Percentiles rank a stretch among this genome's conserved stretches.
Evolutionary conservation across 2,797 vertebrate species (phyloP).

Genomic region (Artibeus lituratus): DNA sequence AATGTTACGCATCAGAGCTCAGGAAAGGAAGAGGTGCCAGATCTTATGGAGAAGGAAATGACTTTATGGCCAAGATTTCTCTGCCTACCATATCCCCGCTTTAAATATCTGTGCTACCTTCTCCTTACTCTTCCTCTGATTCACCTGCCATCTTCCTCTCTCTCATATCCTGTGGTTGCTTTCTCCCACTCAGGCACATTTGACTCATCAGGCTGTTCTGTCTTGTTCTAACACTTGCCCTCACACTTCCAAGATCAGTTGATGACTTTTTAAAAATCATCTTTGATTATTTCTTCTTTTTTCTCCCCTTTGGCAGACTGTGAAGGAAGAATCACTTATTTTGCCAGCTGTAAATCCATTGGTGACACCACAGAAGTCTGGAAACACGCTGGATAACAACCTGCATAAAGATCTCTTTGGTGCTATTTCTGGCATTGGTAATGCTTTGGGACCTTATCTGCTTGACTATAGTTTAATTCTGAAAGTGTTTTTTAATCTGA

Average conservation of each 20-base stretch:
- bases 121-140: background rate
- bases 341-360: slow-evolving; percentile 82
- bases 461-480: background rate
- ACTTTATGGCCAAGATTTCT: background rate
- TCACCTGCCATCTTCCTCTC: rapidly evolving
- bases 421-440: slow-evolving; percentile 96
- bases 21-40: background rate
- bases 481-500: background rate
- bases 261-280: background rate
- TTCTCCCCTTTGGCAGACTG: slow-evolving; percentile 80
- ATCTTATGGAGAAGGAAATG: background rate
- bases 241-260: background rate
- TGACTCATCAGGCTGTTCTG: background rate
- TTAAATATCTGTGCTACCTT: background rate
- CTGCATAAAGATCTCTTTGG: slow-evolving; percentile 97
- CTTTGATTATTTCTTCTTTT: background rate
- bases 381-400: slow-evolving; percentile 88
- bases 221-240: background rate
- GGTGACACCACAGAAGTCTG: slow-evolving; percentile 90
- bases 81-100: rapidly evolving
- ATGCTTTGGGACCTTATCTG: background rate
- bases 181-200: background rate
- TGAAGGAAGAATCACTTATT: slow-evolving; percentile 87
- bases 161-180: rapidly evolving
- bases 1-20: background rate